These are phyloP conservation scores for Tragulus kanchil DNA, from an alignment of 2,113 vertebrate genomes.

Conservation along the genomic window DNA sequence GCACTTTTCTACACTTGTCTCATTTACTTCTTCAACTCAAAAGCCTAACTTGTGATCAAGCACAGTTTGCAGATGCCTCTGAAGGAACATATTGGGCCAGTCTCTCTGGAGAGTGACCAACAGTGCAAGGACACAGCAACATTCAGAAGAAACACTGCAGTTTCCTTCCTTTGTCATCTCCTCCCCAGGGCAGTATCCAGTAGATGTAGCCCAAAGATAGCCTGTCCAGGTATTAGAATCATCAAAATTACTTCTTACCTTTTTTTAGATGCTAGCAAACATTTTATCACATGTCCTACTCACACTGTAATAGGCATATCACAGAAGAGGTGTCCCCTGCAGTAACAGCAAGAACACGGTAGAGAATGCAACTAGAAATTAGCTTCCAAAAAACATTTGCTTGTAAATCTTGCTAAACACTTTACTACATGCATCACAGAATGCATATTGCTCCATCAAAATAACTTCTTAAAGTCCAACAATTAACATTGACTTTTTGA, in stretches of 20 bases:
- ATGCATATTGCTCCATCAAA: neutral
- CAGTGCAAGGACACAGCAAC: no score
- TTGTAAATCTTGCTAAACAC: neutral
- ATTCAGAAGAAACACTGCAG: neutral
- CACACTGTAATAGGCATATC: neutral
- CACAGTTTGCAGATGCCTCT: neutral
- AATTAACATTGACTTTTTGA: neutral
- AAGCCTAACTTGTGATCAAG: neutral
- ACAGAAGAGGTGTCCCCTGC: neutral
- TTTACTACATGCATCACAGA: neutral
- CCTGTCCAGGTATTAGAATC: neutral
- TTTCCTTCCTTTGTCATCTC: neutral
- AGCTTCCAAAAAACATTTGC: neutral
- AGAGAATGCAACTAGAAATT: neutral
- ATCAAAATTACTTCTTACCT: neutral
- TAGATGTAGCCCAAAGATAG: neutral
- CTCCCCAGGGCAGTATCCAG: neutral
- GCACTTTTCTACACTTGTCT: neutral
- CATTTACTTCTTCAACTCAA: neutral
- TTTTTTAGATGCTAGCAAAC: neutral
- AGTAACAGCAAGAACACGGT: neutral
- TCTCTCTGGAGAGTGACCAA: neutral
- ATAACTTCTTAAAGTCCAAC: neutral
- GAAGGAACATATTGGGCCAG: neutral
- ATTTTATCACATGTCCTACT: neutral